Conservation (phyloP, 1,140 invertebrate species). For the Condylostylus longicornis region DNA sequence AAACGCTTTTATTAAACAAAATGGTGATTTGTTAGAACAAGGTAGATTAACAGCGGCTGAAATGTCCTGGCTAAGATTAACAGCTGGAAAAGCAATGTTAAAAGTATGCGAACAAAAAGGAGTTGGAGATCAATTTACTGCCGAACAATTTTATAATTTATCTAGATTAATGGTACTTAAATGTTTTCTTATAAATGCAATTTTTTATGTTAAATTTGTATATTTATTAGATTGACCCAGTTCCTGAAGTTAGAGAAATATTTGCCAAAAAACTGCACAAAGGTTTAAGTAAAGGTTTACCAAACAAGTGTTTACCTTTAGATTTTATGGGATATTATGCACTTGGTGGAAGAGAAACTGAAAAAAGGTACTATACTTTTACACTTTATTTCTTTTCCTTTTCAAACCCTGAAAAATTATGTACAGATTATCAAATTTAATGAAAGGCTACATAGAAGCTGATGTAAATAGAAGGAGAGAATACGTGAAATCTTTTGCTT, state of each 20-base stretch:
- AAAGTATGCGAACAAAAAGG: constrained; percentile 93
- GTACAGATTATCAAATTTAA: constrained; percentile 18
- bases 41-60: constrained; percentile 62
- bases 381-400: neutral
- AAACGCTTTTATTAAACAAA: constrained; percentile 76
- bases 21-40: constrained; percentile 66
- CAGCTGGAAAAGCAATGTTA: constrained; percentile 86
- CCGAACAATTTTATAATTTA: constrained; percentile 88
- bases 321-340: constrained; percentile 96
- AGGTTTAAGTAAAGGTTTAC: constrained; percentile 61
- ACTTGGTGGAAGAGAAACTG: constrained; percentile 69
- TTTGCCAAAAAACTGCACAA: constrained; percentile 88
- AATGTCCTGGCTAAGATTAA: constrained; percentile 79
- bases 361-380: constrained; percentile 37
- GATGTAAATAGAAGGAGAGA: constrained; percentile 83
- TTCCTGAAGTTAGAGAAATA: constrained; percentile 74
- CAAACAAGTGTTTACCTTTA: constrained; percentile 76
- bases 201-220: too few relatives aligned
- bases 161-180: constrained; percentile 64
- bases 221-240: constrained; percentile 53
- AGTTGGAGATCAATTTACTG: constrained; percentile 84
- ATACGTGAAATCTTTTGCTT: constrained; percentile 69
- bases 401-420: neutral
- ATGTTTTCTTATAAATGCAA: neutral
- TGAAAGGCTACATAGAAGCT: constrained; percentile 30